phyloP scores from a whole-genome alignment of 2,888 invertebrate genomes.

The Rambutsinella grinnellia region DNA sequence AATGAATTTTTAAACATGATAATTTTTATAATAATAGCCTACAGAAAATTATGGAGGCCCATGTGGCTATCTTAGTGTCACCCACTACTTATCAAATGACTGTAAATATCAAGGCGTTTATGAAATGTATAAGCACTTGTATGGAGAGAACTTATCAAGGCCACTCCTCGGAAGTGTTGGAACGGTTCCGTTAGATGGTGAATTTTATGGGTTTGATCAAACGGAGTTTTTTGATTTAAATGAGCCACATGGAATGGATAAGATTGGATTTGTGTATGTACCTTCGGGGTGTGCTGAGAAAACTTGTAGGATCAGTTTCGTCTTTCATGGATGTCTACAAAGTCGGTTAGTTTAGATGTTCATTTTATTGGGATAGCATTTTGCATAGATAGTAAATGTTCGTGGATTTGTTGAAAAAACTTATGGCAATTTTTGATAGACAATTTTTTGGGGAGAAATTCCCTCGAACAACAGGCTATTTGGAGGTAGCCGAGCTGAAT shows the following conservation, averaged over 20 bases:
- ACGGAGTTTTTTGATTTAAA: slow-evolving; percentile 55
- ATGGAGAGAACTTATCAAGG: slow-evolving; percentile 62
- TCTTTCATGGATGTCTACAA: slow-evolving; percentile 65
- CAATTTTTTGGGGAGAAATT: slow-evolving; percentile 57
- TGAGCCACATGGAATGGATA: slow-evolving; percentile 59
- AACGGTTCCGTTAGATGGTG: slow-evolving; percentile 43
- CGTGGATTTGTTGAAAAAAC: too few relatives aligned
- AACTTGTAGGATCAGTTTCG: slow-evolving; percentile 61
- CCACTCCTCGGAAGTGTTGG: slow-evolving; percentile 50
- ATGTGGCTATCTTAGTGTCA: slow-evolving; percentile 57
- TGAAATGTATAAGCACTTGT: slow-evolving; percentile 67
- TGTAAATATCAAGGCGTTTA: slow-evolving; percentile 68
- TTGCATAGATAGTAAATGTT: too few relatives aligned
- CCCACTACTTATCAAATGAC: slow-evolving; percentile 66
- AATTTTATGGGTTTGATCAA: slow-evolving; percentile 63
- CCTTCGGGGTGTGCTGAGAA: slow-evolving; percentile 59
- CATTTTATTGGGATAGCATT: too few relatives aligned
- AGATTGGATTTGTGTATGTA: slow-evolving; percentile 60
- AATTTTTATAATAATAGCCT: too few relatives aligned
- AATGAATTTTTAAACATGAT: too few relatives aligned
- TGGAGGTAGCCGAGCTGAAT: slow-evolving; percentile 60
- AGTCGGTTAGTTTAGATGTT: slow-evolving; percentile 52
- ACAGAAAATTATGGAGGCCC: slow-evolving; percentile 66
- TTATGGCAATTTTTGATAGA: too few relatives aligned
- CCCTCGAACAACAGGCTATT: slow-evolving; percentile 57